Evolutionary conservation across 2,797 vertebrate genomes (phyloP).

Genomic region (Enteromius unitaeniatus): DNA sequence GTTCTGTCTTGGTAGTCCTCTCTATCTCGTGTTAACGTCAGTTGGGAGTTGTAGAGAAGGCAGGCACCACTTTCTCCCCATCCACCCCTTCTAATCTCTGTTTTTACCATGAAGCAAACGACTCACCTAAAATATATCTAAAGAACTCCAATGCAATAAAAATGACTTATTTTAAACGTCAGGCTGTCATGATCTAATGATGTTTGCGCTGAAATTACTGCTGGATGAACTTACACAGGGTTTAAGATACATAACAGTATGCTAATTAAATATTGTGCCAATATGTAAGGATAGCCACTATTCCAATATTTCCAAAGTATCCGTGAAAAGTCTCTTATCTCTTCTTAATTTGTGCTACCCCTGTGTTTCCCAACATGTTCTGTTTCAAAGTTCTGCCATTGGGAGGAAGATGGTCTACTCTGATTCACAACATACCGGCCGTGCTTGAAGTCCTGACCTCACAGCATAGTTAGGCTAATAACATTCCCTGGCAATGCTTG

Average conservation of each 20-base stretch:
- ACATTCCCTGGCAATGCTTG: slow-evolving; percentile 53
- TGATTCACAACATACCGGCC: slow-evolving; percentile 47
- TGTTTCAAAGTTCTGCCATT: slow-evolving; percentile 1
- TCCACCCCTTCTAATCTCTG: slow-evolving; percentile 41
- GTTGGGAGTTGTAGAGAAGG: slow-evolving; percentile 53
- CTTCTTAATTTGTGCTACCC: not conserved
- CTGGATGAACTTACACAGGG: not conserved
- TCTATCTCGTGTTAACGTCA: slow-evolving; percentile 35
- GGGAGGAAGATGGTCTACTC: slow-evolving; percentile 16
- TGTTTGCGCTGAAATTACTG: not conserved
- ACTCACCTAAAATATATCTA: slow-evolving; percentile 41
- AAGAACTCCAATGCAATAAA: slow-evolving; percentile 32
- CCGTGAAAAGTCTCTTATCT: not conserved
- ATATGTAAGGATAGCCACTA: not conserved
- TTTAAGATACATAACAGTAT: not conserved
- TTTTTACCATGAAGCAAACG: slow-evolving; percentile 39
- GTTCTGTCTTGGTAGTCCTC: slow-evolving; percentile 32
- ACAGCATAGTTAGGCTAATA: slow-evolving; percentile 42
- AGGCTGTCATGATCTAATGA: not conserved
- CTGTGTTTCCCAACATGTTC: not conserved
- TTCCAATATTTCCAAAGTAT: slow-evolving; percentile 1
- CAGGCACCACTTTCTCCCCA: slow-evolving; percentile 52
- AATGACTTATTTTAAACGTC: not conserved
- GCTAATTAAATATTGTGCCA: not conserved
- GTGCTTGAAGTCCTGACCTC: slow-evolving; percentile 42